Base-by-base conservation (phyloP, 2,113 vertebrate genomes). In the Esox niger region DNA sequence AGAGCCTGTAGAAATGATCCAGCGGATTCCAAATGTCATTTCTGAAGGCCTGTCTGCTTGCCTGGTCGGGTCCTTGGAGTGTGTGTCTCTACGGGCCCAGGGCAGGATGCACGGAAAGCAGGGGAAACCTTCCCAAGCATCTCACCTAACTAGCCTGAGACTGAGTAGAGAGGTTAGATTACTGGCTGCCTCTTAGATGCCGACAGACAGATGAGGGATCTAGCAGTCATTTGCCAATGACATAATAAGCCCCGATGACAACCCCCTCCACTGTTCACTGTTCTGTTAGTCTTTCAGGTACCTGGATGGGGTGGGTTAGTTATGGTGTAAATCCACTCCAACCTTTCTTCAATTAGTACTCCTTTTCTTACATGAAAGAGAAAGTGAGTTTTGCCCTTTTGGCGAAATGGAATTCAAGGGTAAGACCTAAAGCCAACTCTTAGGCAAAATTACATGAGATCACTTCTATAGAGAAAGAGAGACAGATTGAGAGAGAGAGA, bases 311-410 rank as follows among this genome's bases (percentile, higher is more conserved):
- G 26, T 59, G 17, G 17, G 57, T n/a, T 59, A 6, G 25, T 59
- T 17, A n/a, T 30, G 8, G 11, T 20, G 5, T 81, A 64, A 64
- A 65, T 64, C 52, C 60, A 54, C 69, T 59, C 38, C 52, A 60
- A 66, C 62, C 73, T 74, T 57, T 60, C 67, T 70, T 79, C 73
- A 76, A 74, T 74, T 76, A 76, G 62, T 33, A 30, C 58, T 32
- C n/a, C n/a, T 58, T 70, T 64, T 62, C 32, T 33, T 5, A 82
- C 73, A 76, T 76, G 73, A 82, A 76, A 79, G 73, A 70, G 69
- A 26, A n/a, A 60, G 4, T 17, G 25, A 52, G 55, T 47, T 60
- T 66, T 64, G 57, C 6, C 73, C 68, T 54, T 43, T 29, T n/a
- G 52, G 68, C 64, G 71, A 69, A 5, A 62, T 65, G 70, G 67